A percentile compares a stretch with the other conserved stretches of the same genome.
Evolutionary conservation across 2,888 invertebrate species (phyloP).

Genomic region (Marronus borbonicus): DNA sequence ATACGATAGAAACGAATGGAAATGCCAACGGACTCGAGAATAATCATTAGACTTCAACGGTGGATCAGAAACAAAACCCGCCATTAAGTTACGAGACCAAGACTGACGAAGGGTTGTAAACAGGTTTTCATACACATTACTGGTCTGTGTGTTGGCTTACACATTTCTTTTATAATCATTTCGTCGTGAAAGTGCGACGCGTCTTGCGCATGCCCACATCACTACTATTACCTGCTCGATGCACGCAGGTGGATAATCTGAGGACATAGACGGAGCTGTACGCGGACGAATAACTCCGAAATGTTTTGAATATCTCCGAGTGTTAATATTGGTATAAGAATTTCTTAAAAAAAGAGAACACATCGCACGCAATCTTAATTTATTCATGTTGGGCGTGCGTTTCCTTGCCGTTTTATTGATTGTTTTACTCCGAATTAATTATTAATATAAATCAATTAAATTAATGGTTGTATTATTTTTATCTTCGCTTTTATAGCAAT

Average conservation of each 20-base stretch:
- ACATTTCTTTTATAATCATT: constrained; percentile 54
- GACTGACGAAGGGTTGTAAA: constrained; percentile 55
- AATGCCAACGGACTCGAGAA: background rate
- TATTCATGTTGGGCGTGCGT: constrained; percentile 42
- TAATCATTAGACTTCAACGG: constrained; percentile 56
- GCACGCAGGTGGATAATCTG: constrained; percentile 52
- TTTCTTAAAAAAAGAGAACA: constrained; percentile 40
- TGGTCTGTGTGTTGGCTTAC: constrained; percentile 52
- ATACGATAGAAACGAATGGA: background rate
- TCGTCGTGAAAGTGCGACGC: constrained; percentile 26
- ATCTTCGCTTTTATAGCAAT: too few relatives aligned
- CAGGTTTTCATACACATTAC: constrained; percentile 59
- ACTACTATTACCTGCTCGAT: constrained; percentile 51
- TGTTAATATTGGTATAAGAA: constrained; percentile 50
- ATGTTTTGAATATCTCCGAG: constrained; percentile 51
- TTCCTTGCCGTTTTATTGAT: background rate
- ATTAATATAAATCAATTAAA: constrained; percentile 2
- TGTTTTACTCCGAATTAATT: constrained; percentile 2
- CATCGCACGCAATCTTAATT: constrained; percentile 44
- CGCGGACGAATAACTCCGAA: constrained; percentile 49
- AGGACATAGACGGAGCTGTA: constrained; percentile 30
- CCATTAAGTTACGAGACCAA: constrained; percentile 50
- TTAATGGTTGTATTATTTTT: too few relatives aligned
- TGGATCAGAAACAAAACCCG: constrained; percentile 63
- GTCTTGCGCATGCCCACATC: constrained; percentile 51